Evolutionary conservation across 2,797 vertebrate species (phyloP).

Genomic region (Phaenicophaeus curvirostris): DNA sequence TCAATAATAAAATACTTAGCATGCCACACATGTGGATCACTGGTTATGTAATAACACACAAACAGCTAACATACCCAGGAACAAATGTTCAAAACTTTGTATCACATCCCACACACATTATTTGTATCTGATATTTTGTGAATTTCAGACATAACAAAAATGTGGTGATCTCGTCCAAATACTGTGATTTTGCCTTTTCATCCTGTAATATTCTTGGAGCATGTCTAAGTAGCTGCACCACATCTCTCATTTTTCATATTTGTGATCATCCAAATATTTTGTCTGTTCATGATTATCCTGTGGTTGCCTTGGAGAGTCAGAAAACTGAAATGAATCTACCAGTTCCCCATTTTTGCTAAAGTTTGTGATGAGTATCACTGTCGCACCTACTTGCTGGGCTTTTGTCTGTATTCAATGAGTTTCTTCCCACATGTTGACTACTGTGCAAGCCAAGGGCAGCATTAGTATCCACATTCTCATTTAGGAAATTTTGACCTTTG

Average conservation of each 20-base stretch:
- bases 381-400: background rate
- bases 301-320: conserved; percentile 49
- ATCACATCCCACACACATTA: conserved; percentile 40
- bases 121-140: conserved; percentile 33
- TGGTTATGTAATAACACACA: conserved; percentile 45
- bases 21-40: conserved; percentile 18
- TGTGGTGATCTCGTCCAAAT: conserved; percentile 26
- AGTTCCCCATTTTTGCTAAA: background rate
- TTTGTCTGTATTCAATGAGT: background rate
- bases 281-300: conserved; percentile 50
- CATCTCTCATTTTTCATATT: conserved; percentile 55
- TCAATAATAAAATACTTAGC: conserved; percentile 25
- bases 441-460: background rate
- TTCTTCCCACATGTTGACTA: background rate
- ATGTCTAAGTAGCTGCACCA: background rate
- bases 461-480: background rate
- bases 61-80: conserved; percentile 36
- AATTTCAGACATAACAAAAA: conserved; percentile 53
- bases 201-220: conserved; percentile 43
- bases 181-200: conserved; percentile 26
- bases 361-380: conserved; percentile 3
- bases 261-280: conserved; percentile 47
- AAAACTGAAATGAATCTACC: conserved; percentile 27
- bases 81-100: conserved; percentile 25
- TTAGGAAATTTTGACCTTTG: background rate